phyloP scores from a whole-genome alignment of 2,888 invertebrate species.

The Mylabris sibirica region DNA sequence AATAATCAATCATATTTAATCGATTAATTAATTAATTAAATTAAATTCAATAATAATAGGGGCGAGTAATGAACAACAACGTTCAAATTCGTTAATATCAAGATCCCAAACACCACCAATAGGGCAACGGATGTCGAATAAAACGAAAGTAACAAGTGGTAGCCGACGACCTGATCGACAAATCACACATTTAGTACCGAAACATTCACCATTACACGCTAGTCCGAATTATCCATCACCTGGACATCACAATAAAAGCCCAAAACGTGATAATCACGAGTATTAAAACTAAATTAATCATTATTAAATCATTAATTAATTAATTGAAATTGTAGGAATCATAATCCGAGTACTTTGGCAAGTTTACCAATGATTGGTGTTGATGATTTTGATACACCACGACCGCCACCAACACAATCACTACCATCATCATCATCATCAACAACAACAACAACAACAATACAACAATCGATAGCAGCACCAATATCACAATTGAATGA shows the following conservation, averaged over 20 bases:
- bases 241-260: constrained; percentile 53
- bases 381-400: constrained; percentile 65
- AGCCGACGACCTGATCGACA: constrained; percentile 55
- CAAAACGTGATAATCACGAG: constrained; percentile 55
- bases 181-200: constrained; percentile 64
- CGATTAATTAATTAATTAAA: too few relatives aligned
- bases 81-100: constrained; percentile 36
- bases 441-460: neutral
- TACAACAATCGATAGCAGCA: constrained; percentile 8
- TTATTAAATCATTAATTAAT: constrained; percentile 3
- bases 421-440: too few relatives aligned
- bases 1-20: too few relatives aligned
- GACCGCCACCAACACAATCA: constrained; percentile 36
- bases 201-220: constrained; percentile 68
- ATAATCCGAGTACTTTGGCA: constrained; percentile 73
- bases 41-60: too few relatives aligned
- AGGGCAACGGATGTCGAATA: constrained; percentile 57
- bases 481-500: constrained; percentile 34
- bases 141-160: constrained; percentile 59
- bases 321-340: constrained; percentile 1
- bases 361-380: constrained; percentile 76
- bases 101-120: constrained; percentile 56
- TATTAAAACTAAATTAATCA: constrained; percentile 25
- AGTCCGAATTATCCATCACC: constrained; percentile 63
- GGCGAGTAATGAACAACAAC: constrained; percentile 33